A percentile compares a stretch with the other conserved stretches of the same genome.
Evolutionary conservation across 2,797 vertebrate genomes (phyloP).

Genomic region (Hafferia zeledoni): DNA sequence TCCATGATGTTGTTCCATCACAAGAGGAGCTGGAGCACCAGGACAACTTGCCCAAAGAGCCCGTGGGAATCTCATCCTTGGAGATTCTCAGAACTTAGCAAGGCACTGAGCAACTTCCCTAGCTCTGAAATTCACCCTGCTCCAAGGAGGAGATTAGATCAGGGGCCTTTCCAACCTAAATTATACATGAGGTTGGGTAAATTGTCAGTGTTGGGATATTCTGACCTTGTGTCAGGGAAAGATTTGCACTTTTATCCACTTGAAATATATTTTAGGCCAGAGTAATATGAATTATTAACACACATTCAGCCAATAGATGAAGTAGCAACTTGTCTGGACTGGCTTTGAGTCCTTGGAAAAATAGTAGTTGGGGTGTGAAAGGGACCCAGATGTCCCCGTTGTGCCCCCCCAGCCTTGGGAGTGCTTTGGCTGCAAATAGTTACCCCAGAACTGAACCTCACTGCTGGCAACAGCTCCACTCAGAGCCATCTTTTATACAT

Average conservation of each 20-base stretch:
- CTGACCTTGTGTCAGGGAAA: neutral
- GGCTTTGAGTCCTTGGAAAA: neutral
- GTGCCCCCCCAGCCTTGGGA: neutral
- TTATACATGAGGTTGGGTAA: neutral
- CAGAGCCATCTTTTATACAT: neutral
- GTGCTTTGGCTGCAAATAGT: neutral
- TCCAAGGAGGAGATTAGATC: neutral
- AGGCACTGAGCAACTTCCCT: neutral
- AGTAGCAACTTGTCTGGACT: neutral
- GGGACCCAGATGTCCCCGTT: neutral
- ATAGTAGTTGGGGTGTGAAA: neutral
- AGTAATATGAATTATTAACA: neutral
- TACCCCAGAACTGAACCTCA: neutral
- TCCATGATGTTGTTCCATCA: neutral
- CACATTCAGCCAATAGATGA: neutral
- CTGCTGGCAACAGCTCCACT: neutral
- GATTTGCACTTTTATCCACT: neutral
- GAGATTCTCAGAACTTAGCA: neutral
- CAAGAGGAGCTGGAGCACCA: accelerated
- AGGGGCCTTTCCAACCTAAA: neutral
- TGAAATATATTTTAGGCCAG: neutral
- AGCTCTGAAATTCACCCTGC: neutral
- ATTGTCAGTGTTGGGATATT: neutral
- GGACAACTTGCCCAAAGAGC: neutral
- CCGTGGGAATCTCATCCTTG: neutral